Conservation (phyloP, 2,113 vertebrate species). For the Aegithalos caudatus region DNA sequence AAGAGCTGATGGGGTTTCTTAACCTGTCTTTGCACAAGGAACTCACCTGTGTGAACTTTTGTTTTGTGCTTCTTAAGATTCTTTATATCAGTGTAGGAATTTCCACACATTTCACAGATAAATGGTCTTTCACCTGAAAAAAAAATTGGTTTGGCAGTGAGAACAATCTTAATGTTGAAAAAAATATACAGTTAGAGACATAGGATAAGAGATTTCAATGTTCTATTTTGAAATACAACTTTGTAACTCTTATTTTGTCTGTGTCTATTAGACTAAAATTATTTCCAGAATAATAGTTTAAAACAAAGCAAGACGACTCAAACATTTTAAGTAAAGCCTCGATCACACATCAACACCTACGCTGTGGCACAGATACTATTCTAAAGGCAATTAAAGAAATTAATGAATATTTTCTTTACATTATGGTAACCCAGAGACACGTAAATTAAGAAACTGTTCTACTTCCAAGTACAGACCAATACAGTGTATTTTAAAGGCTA, state of each 20-base stretch:
- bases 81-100: constrained; percentile 92
- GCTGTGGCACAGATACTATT: neutral
- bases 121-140: constrained; percentile 90
- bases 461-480: neutral
- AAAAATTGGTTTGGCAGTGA: constrained; percentile 16
- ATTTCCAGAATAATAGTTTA: neutral
- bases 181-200: neutral
- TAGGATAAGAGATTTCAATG: neutral
- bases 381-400: neutral
- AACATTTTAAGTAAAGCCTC: neutral
- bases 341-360: neutral
- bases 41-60: constrained; percentile 88
- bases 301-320: neutral
- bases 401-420: neutral
- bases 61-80: constrained; percentile 96
- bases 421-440: neutral
- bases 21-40: neutral
- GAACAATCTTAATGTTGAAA: neutral
- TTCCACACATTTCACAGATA: constrained; percentile 95
- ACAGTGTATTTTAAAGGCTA: constrained; percentile 41
- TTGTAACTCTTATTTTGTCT: neutral
- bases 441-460: neutral
- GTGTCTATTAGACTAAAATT: neutral
- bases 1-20: neutral
- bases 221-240: neutral